phyloP scores from a whole-genome alignment of 2,113 vertebrate genomes.

The Rattus norvegicus region DNA sequence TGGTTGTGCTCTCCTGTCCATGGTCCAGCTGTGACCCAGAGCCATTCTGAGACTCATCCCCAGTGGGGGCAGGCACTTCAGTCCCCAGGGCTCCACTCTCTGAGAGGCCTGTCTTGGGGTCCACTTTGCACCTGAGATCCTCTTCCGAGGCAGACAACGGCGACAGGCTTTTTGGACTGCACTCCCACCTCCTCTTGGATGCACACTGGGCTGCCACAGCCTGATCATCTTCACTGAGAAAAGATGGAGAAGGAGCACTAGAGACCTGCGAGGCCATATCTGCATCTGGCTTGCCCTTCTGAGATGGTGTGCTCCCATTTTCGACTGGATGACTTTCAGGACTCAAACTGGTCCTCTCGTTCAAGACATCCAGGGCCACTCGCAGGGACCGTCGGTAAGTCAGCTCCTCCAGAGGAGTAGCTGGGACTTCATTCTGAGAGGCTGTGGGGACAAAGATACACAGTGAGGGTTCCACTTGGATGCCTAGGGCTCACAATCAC shows the following conservation, averaged over 20 bases:
- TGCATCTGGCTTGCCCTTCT: accelerated
- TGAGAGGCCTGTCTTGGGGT: not conserved
- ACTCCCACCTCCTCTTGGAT: not conserved
- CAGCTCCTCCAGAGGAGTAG: constrained; percentile 78
- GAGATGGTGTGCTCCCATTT: accelerated
- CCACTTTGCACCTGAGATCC: not conserved
- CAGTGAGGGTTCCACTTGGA: not conserved
- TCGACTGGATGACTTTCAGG: not conserved
- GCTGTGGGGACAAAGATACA: not conserved
- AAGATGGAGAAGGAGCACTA: accelerated
- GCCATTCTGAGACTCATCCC: not conserved
- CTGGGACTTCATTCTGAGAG: not conserved
- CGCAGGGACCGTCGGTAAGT: constrained; percentile 84
- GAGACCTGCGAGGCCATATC: accelerated
- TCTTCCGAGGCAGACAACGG: accelerated
- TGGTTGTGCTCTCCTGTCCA: accelerated
- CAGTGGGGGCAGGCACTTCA: accelerated
- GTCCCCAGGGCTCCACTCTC: accelerated
- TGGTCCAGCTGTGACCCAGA: not conserved
- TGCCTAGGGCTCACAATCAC: accelerated
- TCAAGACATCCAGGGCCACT: constrained; percentile 83
- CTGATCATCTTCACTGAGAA: not conserved
- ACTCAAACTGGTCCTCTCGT: accelerated
- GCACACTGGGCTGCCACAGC: accelerated
- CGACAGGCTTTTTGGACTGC: accelerated